Evolutionary conservation across 2,113 vertebrate species (phyloP).

Genomic region (Carassius auratus): DNA sequence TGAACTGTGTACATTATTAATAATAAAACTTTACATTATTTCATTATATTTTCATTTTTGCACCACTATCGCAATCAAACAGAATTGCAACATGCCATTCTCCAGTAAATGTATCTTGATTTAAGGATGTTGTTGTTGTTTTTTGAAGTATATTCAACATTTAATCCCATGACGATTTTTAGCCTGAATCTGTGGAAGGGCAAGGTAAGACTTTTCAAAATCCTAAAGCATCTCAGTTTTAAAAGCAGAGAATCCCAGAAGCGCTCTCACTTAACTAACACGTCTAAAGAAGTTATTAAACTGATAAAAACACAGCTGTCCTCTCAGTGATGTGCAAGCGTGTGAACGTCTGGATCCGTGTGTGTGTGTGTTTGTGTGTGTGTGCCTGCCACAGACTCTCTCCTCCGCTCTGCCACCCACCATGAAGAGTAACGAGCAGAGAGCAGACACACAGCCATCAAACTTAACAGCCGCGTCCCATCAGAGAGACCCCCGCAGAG

Average conservation of each 20-base stretch:
- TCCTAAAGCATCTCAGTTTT: too few species aligned
- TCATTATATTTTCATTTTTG: too few species aligned
- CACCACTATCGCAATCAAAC: neutral
- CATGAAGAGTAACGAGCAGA: constrained; percentile 75
- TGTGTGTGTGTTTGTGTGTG: neutral
- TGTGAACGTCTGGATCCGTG: neutral
- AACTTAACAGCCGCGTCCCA: constrained; percentile 79
- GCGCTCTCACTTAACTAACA: neutral
- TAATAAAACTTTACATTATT: too few species aligned
- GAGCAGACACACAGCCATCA: constrained; percentile 74
- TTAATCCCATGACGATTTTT: too few species aligned
- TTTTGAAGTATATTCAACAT: too few species aligned
- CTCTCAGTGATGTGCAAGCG: neutral
- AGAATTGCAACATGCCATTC: neutral
- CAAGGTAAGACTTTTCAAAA: too few species aligned
- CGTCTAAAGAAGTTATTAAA: neutral
- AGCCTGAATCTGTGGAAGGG: too few species aligned
- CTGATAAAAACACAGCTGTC: neutral
- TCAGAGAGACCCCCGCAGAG: constrained; percentile 74
- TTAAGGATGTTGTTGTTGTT: too few species aligned
- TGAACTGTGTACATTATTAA: too few species aligned
- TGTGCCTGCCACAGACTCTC: neutral
- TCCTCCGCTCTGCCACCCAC: constrained; percentile 65
- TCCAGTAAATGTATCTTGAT: too few species aligned
- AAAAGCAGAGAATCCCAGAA: neutral